phyloP scores from a whole-genome alignment of 2,797 vertebrate species.

The Melanotaenia trifasciata region DNA sequence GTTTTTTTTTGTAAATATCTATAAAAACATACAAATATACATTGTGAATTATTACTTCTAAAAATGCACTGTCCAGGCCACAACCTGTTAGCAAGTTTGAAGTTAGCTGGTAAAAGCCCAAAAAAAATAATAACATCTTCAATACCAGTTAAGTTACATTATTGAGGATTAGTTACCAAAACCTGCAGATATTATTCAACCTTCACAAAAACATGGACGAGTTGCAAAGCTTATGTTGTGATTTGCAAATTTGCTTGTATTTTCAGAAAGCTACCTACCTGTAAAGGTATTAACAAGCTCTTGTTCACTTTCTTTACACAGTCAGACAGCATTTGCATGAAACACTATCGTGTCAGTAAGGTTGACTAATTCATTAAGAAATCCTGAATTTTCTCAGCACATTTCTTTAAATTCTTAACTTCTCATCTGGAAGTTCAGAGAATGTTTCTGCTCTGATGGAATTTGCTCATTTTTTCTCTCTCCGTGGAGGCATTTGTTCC shows the following conservation, averaged over 20 bases:
- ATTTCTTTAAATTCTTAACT: slow-evolving; percentile 21
- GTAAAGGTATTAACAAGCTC: background rate
- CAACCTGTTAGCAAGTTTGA: no score
- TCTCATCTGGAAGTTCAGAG: slow-evolving; percentile 21
- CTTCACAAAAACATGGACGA: background rate
- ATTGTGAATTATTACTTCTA: no score
- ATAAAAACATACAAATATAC: no score
- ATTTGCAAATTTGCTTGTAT: background rate
- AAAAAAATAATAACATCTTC: no score
- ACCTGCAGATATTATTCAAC: background rate
- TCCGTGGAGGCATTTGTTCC: slow-evolving; percentile 45
- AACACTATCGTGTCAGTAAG: background rate
- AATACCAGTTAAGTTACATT: background rate
- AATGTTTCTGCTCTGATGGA: slow-evolving; percentile 42
- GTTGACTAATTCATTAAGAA: background rate
- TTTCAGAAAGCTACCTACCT: background rate
- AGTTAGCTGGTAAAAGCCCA: no score
- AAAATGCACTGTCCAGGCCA: no score
- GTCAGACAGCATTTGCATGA: background rate
- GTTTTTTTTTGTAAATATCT: no score
- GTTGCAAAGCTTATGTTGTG: no score
- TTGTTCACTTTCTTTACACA: background rate
- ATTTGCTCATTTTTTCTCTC: slow-evolving; percentile 23
- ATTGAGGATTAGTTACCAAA: background rate
- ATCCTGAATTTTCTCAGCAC: background rate